Evolutionary conservation across 2,113 vertebrate genomes (phyloP), one percentile per base, ranked within the genome.

Genomic region (Rattus rattus): DNA sequence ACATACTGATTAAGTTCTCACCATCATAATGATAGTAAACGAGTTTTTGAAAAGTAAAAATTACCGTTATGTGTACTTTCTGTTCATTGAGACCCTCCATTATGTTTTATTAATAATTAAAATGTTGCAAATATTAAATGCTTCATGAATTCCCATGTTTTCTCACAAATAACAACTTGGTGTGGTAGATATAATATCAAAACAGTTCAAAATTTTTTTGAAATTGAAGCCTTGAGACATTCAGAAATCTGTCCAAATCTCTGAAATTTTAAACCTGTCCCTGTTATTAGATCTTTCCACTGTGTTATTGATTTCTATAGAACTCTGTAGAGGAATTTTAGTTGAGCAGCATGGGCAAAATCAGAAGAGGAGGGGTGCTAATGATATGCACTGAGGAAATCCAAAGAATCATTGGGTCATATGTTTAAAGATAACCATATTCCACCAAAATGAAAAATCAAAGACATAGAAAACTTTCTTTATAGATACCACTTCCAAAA

Each of bases 191-290:
- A 91, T 5, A 16, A 88, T 80, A 16, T 13, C 73, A 84, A 52
- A 17, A 12, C 24, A 80, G 9, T 83, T 94, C 59, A 90, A 92
- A 70, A 94, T 91, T 24, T 72, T 90, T 84, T 94, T 75, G 72
- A 96, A 97, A 92, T 33, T 88, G 80, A 97, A 39, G n/a, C 47
- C 83, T 63, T 83, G 28, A 96, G 72, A 96, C 72, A 92, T 91
- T 96, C 36, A 67, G 94, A 95, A 95, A 95, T 52, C 73, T 96
- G 52, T 63, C 28, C 54, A 89, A 91, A 77, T 77, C 19, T 91
- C 93, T 96, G 95, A 94, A 97, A 91, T 95, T 95, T 92, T 90
- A 96, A 95, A 89, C 24, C 9, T 61, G 36, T 52, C 63, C 36
- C 39, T 80, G 54, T 77, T 70, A 76, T 96, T 67, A 91, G 89